Conservation (phyloP, 2,797 vertebrate genomes). For the Manis crassicaudata region DNA sequence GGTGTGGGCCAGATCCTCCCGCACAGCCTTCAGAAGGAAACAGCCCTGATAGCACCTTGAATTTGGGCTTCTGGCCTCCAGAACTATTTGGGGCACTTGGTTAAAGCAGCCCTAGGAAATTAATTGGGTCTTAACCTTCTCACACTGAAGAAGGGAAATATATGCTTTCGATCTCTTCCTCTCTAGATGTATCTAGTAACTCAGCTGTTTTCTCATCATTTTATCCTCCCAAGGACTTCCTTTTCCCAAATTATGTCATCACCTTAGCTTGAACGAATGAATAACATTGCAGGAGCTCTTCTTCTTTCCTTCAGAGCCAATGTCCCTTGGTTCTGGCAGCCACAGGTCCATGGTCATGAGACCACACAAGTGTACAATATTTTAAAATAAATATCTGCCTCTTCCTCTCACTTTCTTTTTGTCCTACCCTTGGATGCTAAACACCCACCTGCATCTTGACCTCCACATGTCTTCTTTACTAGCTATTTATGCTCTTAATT, state of each 20-base stretch:
- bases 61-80: background rate
- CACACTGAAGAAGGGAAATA: background rate
- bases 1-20: background rate
- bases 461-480: background rate
- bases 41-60: background rate
- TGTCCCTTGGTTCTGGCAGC: background rate
- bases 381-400: background rate
- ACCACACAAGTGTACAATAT: background rate
- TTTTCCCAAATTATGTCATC: background rate
- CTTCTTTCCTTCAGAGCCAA: background rate
- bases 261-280: background rate
- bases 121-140: background rate
- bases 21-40: background rate
- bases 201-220: background rate
- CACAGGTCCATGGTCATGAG: background rate
- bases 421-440: background rate
- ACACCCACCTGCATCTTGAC: too few species aligned
- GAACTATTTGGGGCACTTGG: background rate
- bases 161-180: background rate
- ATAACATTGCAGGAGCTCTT: background rate
- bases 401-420: background rate
- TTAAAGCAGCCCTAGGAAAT: background rate
- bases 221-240: background rate
- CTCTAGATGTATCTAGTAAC: background rate
- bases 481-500: background rate